phyloP scores from a whole-genome alignment of 37 sponge, comb jelly and placozoan species.

The Tethya wilhelma region DNA sequence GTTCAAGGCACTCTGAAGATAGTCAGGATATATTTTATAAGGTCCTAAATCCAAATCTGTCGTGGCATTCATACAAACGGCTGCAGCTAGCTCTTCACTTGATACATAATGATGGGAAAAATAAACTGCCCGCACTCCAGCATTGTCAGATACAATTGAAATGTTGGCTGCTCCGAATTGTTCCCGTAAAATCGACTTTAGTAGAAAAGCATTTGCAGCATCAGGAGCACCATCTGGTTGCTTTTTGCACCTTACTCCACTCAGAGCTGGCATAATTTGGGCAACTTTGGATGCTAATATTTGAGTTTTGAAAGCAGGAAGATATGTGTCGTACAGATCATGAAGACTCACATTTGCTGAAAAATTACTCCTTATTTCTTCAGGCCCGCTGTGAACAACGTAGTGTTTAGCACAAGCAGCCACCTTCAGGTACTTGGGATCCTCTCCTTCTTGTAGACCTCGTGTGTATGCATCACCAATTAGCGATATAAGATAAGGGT shows the following conservation, averaged over 20 bases:
- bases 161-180: conserved; percentile 71
- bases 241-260: conserved; percentile 38
- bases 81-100: conserved; percentile 44
- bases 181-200: conserved; percentile 57
- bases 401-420: conserved; percentile 81
- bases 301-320: conserved; percentile 79
- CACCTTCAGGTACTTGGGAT: conserved; percentile 57
- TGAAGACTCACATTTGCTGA: conserved; percentile 58
- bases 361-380: conserved; percentile 34
- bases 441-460: conserved; percentile 66
- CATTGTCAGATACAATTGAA: conserved; percentile 71
- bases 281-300: conserved; percentile 62
- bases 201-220: conserved; percentile 70
- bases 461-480: conserved; percentile 60
- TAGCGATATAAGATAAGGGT: conserved; percentile 63
- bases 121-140: conserved; percentile 41
- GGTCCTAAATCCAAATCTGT: conserved; percentile 68
- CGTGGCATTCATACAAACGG: conserved; percentile 66
- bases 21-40: conserved; percentile 44
- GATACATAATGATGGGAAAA: conserved; percentile 44
- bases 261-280: conserved; percentile 84
- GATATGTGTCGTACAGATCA: conserved; percentile 77
- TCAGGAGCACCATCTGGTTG: conserved; percentile 73
- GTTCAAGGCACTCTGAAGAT: conserved; percentile 34
- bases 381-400: conserved; percentile 80